Base-by-base conservation (phyloP, 2,797 vertebrate species). In the Poeciliopsis presidionis region DNA sequence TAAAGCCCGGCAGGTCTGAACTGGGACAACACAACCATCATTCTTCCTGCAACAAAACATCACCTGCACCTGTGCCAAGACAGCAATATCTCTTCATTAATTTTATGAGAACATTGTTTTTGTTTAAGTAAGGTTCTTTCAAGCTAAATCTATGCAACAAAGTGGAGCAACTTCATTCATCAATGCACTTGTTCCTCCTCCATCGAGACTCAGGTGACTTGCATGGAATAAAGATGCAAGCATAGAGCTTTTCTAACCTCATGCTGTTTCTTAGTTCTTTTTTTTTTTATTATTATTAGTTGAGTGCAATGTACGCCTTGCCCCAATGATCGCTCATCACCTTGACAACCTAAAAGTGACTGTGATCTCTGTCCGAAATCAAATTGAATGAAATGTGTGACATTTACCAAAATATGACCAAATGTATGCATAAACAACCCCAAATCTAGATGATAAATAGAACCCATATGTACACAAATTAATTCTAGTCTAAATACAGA, bases 1-100 rank as follows among this genome's bases (percentile, higher is more conserved):
- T 90, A 76, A 86, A 86, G 36, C 49, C 51, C 88, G 61, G 39
- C 57, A 77, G 79, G 79, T 65, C 63, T 72, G 76, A 87, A 74
- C 49, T 81, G 83, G 79, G 49, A 83, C 77, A 82, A 79, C 81
- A 87, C 53, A 73, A 89, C 80, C 74, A 85, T 49, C 76, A 47
- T 70, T 75, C 30, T 57, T 71, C 20, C 57, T 41, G 47, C 73
- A 76, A 49, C 73, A 51, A 9, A 73, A 33, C 74, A 55, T 83
- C 76, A 84, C 79, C 79, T 84, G 67, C 82, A 72, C 1, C 36
- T 86, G 86, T 33, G 61, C 28, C 9, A 2, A 51, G 20, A 72
- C 41, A 53, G 30, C 59, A 18, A 49, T 65, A 53, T 61, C 39
- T n/a, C 75, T 41, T 67, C 61, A 46, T 46, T 73, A n/a, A 13